These are phyloP conservation scores for Corythornis madagascariensis DNA, from an alignment of 2,113 vertebrate genomes.

Conservation along the genomic window DNA sequence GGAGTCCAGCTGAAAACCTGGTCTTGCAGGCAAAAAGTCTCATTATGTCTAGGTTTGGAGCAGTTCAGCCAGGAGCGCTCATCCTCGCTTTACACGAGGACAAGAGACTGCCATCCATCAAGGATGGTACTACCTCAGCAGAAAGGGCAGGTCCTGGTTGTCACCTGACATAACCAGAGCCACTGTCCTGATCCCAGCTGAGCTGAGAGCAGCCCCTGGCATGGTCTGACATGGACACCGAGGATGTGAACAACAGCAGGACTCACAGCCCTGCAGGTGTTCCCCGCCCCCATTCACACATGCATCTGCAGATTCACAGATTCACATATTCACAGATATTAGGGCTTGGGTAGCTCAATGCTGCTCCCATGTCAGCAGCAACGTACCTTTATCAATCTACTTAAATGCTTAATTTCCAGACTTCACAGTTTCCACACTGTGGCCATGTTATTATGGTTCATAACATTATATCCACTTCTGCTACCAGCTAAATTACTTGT, in stretches of 20 bases:
- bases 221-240: fast-evolving
- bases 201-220: fast-evolving
- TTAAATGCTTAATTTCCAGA: background rate
- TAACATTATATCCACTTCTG: background rate
- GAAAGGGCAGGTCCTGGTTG: background rate
- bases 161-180: fast-evolving
- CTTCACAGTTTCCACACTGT: background rate
- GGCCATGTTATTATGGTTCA: fast-evolving
- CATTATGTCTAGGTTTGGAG: background rate
- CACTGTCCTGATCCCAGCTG: no score
- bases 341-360: background rate
- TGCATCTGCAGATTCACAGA: no score
- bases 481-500: background rate
- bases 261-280: fast-evolving
- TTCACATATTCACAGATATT: no score
- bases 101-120: fast-evolving
- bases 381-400: background rate
- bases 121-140: background rate
- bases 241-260: no score
- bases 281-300: background rate
- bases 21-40: background rate
- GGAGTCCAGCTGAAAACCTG: background rate
- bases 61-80: background rate
- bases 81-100: fast-evolving
- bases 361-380: background rate